Base-by-base conservation (phyloP, 2,888 invertebrate species). In the Apodemia mormo region DNA sequence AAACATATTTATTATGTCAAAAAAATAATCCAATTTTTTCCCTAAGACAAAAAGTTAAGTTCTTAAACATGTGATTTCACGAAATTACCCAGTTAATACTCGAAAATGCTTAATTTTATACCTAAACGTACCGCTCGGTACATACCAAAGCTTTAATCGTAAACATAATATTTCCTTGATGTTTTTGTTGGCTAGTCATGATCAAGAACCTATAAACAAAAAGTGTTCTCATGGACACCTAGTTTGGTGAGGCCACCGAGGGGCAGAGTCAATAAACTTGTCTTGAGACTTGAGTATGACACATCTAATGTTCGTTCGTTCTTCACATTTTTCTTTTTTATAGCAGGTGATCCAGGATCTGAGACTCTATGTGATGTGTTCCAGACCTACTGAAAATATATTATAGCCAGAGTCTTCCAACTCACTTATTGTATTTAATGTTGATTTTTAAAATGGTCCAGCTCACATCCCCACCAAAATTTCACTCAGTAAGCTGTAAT, bases 261-360 rank as follows among this genome's bases (percentile, higher is more conserved):
- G 33, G 61, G 33, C 14, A 64, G 52, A 14, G 61, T 64, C 61
- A 33, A 64, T 64, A 64, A 64, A 64, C 61, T 64, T 54, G 52
- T 2, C 52, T 64, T 64, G 14, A 64, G 33, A 12, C 22, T 54
- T 54, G 52, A 54, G 52, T 54, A 54, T 54, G 52, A 54, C 52
- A 54, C 52, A 54, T 54, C 52, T 54, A 54, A 54, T 54, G 22
- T 54, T 54, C 22, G 7, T 22, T 54, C 52, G 52, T n/a, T 52
- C 14, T 52, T 52, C 52, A n/a, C n/a, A 52, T 54, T 6, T 7
- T 54, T 22, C 2, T 54, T 54, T 54, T 54, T 54, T 52, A 6
- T 54, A 8, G 22, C 52, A 54, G 14, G n/a, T 8, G 14, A 22
- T 8, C n/a, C n/a, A 22, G 3, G 52, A 22, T 54, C 52, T 54